A percentile compares a stretch with the other conserved stretches of the same genome.
These are phyloP conservation scores for Samia ricini DNA, from an alignment of 1,140 invertebrate genomes.

Conservation along the genomic window DNA sequence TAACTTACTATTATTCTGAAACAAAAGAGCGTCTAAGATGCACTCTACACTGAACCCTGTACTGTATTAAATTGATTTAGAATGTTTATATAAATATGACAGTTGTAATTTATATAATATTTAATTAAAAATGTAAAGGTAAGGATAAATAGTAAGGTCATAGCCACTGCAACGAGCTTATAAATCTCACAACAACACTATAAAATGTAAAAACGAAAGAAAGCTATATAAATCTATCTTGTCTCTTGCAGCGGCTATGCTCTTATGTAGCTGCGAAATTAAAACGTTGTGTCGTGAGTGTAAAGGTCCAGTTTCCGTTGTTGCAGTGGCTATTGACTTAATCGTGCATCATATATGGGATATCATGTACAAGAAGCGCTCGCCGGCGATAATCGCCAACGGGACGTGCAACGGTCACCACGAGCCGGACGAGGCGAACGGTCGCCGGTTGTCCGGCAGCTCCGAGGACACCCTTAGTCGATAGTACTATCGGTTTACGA, in stretches of 20 bases:
- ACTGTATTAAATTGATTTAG: no score
- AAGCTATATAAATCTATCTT: no score
- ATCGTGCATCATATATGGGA: conserved; percentile 99
- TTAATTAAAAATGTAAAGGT: conserved; percentile 28
- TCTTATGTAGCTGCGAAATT: conserved; percentile 60
- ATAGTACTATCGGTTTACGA: conserved; percentile 34
- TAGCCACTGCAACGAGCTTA: conserved; percentile 72
- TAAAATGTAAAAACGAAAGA: background rate
- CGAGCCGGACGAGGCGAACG: conserved; percentile 59
- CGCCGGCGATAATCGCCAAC: conserved; percentile 49
- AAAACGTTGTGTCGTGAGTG: conserved; percentile 28
- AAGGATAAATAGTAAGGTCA: conserved; percentile 56
- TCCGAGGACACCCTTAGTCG: conserved; percentile 74
- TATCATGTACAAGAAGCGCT: conserved; percentile 86
- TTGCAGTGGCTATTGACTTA: conserved; percentile 98
- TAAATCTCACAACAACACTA: conserved; percentile 5
- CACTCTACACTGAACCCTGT: no score
- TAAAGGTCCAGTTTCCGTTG: conserved; percentile 74
- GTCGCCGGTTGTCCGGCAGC: conserved; percentile 56
- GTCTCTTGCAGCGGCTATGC: conserved; percentile 72
- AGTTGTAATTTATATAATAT: no score
- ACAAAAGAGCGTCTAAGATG: no score
- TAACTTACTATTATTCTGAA: no score
- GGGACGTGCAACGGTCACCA: conserved; percentile 72
- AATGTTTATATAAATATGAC: no score